Base-by-base conservation (phyloP, 2,888 invertebrate genomes). In the Parelbella ahira region DNA sequence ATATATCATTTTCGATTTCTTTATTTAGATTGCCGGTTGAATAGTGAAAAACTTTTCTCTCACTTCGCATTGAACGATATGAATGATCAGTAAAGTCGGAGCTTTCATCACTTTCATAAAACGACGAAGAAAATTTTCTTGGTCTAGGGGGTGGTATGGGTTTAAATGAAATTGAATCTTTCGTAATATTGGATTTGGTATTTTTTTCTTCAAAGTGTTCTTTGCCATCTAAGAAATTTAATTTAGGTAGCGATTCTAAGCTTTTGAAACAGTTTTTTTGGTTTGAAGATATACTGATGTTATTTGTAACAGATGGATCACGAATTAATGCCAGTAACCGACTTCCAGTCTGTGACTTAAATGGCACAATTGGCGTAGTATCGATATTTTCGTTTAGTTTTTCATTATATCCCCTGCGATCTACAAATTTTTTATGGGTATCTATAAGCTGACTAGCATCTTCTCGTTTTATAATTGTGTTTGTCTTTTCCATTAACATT, bases 401-500 rank as follows among this genome's bases (percentile, higher is more conserved):
- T 53, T 90, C 90, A 53, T 88, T 88, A 57, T 90, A 90, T 9
- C 90, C 89, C 49, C 90, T 88, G 24, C 92, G 86, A 54, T 92
- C 91, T n/a, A 91, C 67, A 67, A 90, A 92, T 62, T 93, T 93
- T 51, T 87, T 89, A 57, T 94, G 93, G 53, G 92, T 89, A 57
- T 94, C 92, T 2, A 92, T 75, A 28, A 93, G 80, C 51, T 90
- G 89, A 56, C 90, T 91, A 1, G 90, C 89, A 50, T 90, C 90
- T 48, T 84, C 76, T 53, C 88, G 81, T 13, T 63, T 63, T 29
- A 84, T 70, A n/a, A 87, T 63, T 29, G 82, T 79, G 24, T 86
- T 87, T 9, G 88, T 88, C 58, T 89, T 90, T 44, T 90, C 89
- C 63, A 90, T 83, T 25, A 90, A 74, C 59, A 87, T 84, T 60